phyloP scores from a whole-genome alignment of 2,797 vertebrate species.

The Oophaga sylvatica region DNA sequence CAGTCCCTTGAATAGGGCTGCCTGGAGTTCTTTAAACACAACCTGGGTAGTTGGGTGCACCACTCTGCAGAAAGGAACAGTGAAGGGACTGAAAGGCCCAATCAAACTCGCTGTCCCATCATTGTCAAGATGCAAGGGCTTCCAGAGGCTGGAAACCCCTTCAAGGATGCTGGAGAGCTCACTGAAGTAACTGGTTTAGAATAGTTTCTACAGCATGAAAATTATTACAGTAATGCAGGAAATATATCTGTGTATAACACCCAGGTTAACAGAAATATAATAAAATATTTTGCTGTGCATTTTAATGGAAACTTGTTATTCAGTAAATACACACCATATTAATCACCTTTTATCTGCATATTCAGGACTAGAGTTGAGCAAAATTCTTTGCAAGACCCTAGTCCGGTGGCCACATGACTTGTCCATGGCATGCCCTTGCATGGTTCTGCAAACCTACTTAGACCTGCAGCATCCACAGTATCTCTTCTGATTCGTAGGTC shows the following conservation, averaged over 20 bases:
- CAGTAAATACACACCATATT: neutral
- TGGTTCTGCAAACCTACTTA: no score
- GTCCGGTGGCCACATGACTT: no score
- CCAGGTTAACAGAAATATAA: neutral
- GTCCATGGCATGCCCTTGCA: no score
- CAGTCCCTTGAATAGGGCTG: no score
- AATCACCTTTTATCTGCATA: neutral
- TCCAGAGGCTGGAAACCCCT: neutral
- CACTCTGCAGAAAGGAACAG: no score
- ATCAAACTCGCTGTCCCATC: neutral
- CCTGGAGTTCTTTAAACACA: no score
- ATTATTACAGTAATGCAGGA: slow-evolving; percentile 17
- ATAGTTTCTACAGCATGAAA: slow-evolving; percentile 13
- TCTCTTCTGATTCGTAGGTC: no score
- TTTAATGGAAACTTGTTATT: slow-evolving; percentile 4
- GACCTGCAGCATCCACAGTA: no score
- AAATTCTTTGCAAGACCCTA: no score
- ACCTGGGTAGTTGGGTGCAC: no score
- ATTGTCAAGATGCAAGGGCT: neutral
- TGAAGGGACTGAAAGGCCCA: no score
- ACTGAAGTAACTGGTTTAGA: neutral
- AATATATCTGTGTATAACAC: slow-evolving; percentile 10
- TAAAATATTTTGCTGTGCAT: slow-evolving; percentile 31
- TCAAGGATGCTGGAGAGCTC: neutral
- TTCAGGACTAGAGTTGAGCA: neutral